Evolutionary conservation across 2,797 vertebrate species (phyloP), one percentile per base, ranked within the genome.

Genomic region (Tapera naevia): DNA sequence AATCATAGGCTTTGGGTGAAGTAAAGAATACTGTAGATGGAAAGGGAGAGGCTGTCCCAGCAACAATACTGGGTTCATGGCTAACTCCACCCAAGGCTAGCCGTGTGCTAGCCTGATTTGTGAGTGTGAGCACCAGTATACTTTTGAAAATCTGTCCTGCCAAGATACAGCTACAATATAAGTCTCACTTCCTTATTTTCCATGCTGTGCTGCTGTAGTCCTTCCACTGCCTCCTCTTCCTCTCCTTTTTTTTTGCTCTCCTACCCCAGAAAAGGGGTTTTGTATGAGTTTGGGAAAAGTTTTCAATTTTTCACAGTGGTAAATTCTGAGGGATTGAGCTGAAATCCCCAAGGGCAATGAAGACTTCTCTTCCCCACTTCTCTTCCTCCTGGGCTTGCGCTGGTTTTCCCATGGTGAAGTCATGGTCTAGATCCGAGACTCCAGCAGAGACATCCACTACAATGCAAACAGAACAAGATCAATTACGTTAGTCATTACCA

Each of bases 311-410:
- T 73, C 48, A 21, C 24, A 32, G 30, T 53, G 28, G 25, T 74
- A 88, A 28, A 86, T 76, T 62, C 37, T 1, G 2, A 83, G 17
- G 15, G 22, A 73, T 23, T 46, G 33, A 65, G 25, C 28, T 69
- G 46, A 28, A 70, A 76, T 43, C 30, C n/a, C 33, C 1, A 0
- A 39, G 13, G 13, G 5, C 0, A 2, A 2, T 19, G 37, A 67
- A 58, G 25, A n/a, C 21, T 80, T 48, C 17, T 56, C 13, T 67
- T 67, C 28, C 25, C 72, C 8, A 13, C 10, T 66, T 58, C 32
- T 70, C 27, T 72, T 66, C 13, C 13, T 82, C 30, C 19, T 54
- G 23, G 30, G 8, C 86, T 88, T 88, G 54, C 27, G 30, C 22
- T 6, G 4, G n/a, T 79, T 95, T 75, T 51, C n/a, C 28, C 41